A percentile compares a stretch with the other conserved stretches of the same genome.
phyloP scores from a whole-genome alignment of 2,113 vertebrate genomes.

The Gymnobelideus leadbeateri region DNA sequence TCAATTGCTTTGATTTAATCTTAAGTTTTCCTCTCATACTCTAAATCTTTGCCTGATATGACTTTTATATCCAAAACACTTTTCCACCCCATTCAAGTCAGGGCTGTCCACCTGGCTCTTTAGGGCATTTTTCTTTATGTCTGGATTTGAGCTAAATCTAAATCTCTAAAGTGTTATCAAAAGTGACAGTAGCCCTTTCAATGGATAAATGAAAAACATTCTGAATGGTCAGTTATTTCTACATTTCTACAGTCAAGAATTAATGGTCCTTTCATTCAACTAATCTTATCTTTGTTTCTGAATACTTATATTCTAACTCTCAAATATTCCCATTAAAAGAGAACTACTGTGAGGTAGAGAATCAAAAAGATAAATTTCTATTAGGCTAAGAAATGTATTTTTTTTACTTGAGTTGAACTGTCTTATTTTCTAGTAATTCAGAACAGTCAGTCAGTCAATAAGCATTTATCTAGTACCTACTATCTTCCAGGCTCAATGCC shows the following conservation, averaged over 20 bases:
- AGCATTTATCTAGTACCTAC: background rate
- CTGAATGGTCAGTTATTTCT: background rate
- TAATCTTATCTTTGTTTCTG: slow-evolving; percentile 6
- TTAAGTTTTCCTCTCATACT: background rate
- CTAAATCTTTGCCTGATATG: background rate
- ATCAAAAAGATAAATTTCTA: background rate
- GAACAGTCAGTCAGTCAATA: background rate
- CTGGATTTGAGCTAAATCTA: background rate
- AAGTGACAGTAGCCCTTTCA: background rate
- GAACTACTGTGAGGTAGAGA: background rate
- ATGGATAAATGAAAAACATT: background rate
- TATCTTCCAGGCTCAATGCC: background rate
- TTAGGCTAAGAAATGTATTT: background rate
- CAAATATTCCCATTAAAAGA: background rate
- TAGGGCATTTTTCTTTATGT: background rate
- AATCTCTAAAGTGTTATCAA: slow-evolving; percentile 8
- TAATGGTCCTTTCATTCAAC: background rate
- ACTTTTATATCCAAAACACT: background rate
- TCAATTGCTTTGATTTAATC: slow-evolving; percentile 2
- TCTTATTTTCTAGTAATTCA: background rate
- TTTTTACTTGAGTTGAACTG: background rate
- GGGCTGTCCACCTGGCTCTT: background rate
- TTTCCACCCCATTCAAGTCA: background rate
- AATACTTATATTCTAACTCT: background rate
- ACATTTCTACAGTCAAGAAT: background rate